Evolutionary conservation across 1,140 invertebrate species (phyloP).

Genomic region (Drosophila punjabiensis): DNA sequence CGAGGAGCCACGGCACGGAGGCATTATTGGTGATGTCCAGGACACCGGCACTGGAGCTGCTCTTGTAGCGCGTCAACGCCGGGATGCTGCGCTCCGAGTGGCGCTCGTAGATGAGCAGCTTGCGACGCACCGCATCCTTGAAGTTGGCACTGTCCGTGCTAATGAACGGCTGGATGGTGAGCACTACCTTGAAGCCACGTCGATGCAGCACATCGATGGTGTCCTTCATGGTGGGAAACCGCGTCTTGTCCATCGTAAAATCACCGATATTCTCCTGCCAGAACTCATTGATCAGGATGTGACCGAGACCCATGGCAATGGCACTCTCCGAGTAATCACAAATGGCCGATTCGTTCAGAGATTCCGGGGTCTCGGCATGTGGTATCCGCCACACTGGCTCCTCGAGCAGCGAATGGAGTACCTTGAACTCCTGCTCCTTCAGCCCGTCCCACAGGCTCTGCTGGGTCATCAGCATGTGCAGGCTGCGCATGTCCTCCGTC

Average conservation of each 20-base stretch:
- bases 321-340: slow-evolving; percentile 94
- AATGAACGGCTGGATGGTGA: slow-evolving; percentile 94
- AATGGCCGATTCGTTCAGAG: slow-evolving; percentile 89
- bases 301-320: slow-evolving; percentile 91
- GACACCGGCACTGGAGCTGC: slow-evolving; percentile 91
- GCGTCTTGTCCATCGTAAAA: slow-evolving; percentile 89
- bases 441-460: slow-evolving; percentile 93
- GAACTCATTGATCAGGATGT: slow-evolving; percentile 93
- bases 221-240: slow-evolving; percentile 91
- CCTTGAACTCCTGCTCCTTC: slow-evolving; percentile 90
- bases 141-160: slow-evolving; percentile 94
- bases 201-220: slow-evolving; percentile 93
- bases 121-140: slow-evolving; percentile 90
- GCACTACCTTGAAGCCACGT: slow-evolving; percentile 93
- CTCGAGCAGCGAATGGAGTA: slow-evolving; percentile 91
- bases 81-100: slow-evolving; percentile 91
- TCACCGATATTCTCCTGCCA: slow-evolving; percentile 94
- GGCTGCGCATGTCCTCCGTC: slow-evolving; percentile 90
- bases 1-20: slow-evolving; percentile 92
- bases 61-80: slow-evolving; percentile 91
- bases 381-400: slow-evolving; percentile 95
- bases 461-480: slow-evolving; percentile 90
- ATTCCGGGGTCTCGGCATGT: slow-evolving; percentile 87
- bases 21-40: slow-evolving; percentile 94
- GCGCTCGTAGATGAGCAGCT: slow-evolving; percentile 90